Base-by-base conservation (phyloP, 2,113 vertebrate species). In the Pluvialis apricaria region DNA sequence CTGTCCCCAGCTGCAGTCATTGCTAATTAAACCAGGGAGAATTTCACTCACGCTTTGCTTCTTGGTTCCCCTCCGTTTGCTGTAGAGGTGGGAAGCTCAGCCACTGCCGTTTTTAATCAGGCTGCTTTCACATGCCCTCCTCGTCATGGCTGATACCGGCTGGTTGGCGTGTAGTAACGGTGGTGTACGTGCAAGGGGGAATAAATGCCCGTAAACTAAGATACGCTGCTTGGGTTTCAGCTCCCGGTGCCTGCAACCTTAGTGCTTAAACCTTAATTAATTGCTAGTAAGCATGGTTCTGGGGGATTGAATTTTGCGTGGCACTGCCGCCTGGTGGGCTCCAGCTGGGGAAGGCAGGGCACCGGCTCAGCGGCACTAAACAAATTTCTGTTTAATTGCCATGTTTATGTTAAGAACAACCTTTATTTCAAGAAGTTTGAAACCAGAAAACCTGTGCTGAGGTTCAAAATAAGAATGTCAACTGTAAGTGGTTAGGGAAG, bases 151-250 rank as follows among this genome's bases (percentile, higher is more conserved):
- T 19, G 61, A 13, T 25, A 5, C 3, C 2, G 7, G 7, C 62
- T n/a, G 34, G 25, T 11, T 69, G 69, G 12, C 1, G 0, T 6
- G 29, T 42, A 28, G 40, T 32, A 22, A 9, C 5, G 0, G 0
- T 8, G 4, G 13, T 21, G 22, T 40, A 2, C 2, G 13, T 62
- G 19, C 3, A 7, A 19, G 28, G 24, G 29, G 38, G 14, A 49
- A 25, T 15, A 88, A 19, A 29, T 3, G 18, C 5, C 0, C 2
- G 28, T 21, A 5, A 5, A 19, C 5, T 18, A 3, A 18, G 13
- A 4, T 15, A 6, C 0, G 0, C 7, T 11, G 11, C 20, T 61
- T 51, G 45, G 3, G 10, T 61, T 80, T 66, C 54, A 38, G 25
- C n/a, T 72, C 44, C 42, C 0, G 2, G 9, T 16, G 7, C 15